phyloP scores from a whole-genome alignment of 1,140 invertebrate genomes.

The Latrodectus geometricus region DNA sequence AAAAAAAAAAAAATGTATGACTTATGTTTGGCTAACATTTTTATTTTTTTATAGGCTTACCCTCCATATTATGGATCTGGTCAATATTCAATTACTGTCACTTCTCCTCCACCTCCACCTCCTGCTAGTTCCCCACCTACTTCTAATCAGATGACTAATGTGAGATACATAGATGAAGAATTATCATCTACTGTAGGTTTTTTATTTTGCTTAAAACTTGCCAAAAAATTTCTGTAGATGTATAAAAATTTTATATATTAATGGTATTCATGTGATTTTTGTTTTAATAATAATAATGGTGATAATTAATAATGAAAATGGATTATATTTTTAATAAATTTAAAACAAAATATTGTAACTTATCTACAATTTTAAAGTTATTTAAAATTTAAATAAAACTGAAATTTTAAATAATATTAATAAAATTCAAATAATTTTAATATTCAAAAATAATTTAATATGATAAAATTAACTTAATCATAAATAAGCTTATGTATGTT shows the following conservation, averaged over 20 bases:
- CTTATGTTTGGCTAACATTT: background rate
- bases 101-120: slow-evolving; percentile 48
- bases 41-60: slow-evolving; percentile 32
- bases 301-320: too few relatives aligned
- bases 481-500: too few relatives aligned
- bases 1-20: too few relatives aligned
- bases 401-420: too few relatives aligned
- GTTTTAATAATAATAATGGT: background rate
- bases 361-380: too few relatives aligned
- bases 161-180: slow-evolving; percentile 47
- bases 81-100: slow-evolving; percentile 38
- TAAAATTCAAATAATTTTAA: too few relatives aligned
- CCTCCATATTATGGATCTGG: slow-evolving; percentile 53
- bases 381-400: too few relatives aligned
- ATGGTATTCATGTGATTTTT: background rate
- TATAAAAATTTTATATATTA: background rate
- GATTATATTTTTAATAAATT: too few relatives aligned
- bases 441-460: too few relatives aligned
- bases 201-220: background rate
- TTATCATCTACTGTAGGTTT: background rate
- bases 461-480: too few relatives aligned
- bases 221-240: background rate
- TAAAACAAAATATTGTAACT: too few relatives aligned
- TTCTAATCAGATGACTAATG: slow-evolving; percentile 31
- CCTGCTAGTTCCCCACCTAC: slow-evolving; percentile 5